Conservation (phyloP, 2,113 vertebrate genomes). For the Indicator maculatus region DNA sequence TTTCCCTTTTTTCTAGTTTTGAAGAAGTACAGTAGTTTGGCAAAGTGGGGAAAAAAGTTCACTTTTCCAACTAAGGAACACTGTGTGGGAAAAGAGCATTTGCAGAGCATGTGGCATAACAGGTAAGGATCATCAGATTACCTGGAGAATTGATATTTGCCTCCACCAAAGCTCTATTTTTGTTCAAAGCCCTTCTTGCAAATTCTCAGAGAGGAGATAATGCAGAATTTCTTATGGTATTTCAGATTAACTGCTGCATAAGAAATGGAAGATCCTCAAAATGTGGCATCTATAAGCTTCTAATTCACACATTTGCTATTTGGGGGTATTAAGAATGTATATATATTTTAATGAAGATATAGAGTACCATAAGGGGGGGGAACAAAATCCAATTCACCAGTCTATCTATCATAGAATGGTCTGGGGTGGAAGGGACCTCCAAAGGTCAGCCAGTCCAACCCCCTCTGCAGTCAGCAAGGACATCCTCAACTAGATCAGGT, state of each 20-base stretch:
- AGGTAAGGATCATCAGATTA: conserved; percentile 47
- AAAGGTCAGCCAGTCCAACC: no score
- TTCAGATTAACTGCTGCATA: conserved; percentile 17
- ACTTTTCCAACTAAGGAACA: background rate
- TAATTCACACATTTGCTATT: background rate
- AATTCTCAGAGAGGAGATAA: conserved; percentile 20
- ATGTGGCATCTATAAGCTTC: background rate
- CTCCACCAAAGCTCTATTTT: conserved; percentile 37
- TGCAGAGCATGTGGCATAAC: conserved; percentile 11
- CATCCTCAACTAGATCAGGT: no score
- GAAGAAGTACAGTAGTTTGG: background rate
- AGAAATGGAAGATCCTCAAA: background rate
- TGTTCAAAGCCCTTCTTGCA: conserved; percentile 26
- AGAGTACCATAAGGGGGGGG: background rate
- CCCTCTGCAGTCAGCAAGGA: no score
- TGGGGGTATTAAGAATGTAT: background rate
- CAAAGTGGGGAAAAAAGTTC: background rate
- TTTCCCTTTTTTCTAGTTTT: background rate
- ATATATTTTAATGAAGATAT: conserved; percentile 4
- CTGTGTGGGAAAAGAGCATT: background rate
- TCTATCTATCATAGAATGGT: background rate
- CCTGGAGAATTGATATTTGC: conserved; percentile 31
- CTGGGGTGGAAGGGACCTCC: no score
- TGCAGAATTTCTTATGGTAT: background rate
- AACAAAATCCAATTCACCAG: background rate